Conservation (phyloP, 2,797 vertebrate species). For the Leptatherina wallacei region DNA sequence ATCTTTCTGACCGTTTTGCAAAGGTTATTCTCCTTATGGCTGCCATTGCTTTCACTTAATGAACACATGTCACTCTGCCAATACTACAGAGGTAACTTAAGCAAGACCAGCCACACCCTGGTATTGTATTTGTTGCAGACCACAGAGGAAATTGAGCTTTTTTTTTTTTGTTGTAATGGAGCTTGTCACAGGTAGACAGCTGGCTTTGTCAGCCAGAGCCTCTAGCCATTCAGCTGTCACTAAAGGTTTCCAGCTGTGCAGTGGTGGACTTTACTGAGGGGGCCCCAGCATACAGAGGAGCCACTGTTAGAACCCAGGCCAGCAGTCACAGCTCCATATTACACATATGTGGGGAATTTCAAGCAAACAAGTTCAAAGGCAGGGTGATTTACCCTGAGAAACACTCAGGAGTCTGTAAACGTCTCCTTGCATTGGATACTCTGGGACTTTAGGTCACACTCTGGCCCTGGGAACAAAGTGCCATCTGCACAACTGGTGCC, state of each 20-base stretch:
- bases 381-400: slow-evolving; percentile 34
- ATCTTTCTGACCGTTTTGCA: slow-evolving; percentile 2
- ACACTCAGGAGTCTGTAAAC: slow-evolving; percentile 48
- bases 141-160: slow-evolving; percentile 37
- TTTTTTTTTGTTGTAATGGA: slow-evolving; percentile 13
- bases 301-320: slow-evolving; percentile 71
- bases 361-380: slow-evolving; percentile 80
- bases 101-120: slow-evolving; percentile 72
- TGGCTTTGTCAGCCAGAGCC: slow-evolving; percentile 44
- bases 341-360: slow-evolving; percentile 80
- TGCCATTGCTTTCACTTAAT: slow-evolving; percentile 28
- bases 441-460: slow-evolving; percentile 29
- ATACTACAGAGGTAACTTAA: slow-evolving; percentile 43
- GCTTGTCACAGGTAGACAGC: slow-evolving; percentile 67
- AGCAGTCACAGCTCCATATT: slow-evolving; percentile 55
- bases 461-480: slow-evolving; percentile 39
- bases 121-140: slow-evolving; percentile 48
- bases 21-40: slow-evolving; percentile 24
- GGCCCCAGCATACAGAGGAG: slow-evolving; percentile 71
- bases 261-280: slow-evolving; percentile 41
- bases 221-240: slow-evolving; percentile 69
- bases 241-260: slow-evolving; percentile 81
- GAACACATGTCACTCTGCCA: slow-evolving; percentile 37
- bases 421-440: slow-evolving; percentile 31
- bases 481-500: slow-evolving; percentile 52